Evolutionary conservation across 2,797 vertebrate species (phyloP), one percentile per base, ranked within the genome.

Genomic region (Fundulus diaphanus): DNA sequence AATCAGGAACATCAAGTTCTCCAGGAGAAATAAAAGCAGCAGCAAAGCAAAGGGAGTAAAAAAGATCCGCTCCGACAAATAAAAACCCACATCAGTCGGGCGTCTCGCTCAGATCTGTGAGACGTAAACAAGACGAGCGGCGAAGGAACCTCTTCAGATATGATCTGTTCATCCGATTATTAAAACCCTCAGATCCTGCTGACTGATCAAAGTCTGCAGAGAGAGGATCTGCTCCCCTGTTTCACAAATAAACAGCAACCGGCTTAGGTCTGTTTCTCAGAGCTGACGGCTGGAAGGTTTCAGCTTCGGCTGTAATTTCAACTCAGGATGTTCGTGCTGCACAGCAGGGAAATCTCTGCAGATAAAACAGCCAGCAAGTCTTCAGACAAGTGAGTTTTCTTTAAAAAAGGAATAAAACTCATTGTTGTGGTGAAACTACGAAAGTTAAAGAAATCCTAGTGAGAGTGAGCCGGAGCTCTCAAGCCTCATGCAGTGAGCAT

Each of bases 31-130:
- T 59, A 65, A 40, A 52, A 72, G 72, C 70, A 56, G 35, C 57
- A 63, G n/a, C 15, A 40, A 1, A 22, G 51, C 52, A 54, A 13
- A 54, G 54, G 54, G 54, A 56, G 56, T 5, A 59, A 31, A 46
- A 31, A 59, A 31, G 29, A 35, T 61, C 51, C 11, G 51, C 51
- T n/a, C 8, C 51, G 7, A 8, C 70, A 72, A 31, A 76, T 66
- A 67, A n/a, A 66, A 65, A 76, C 22, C 86, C 82, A 82, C 82
- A 88, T 84, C 75, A 80, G 79, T 46, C 7, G 11, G 27, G 35
- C 35, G 68, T 61, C 48, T 67, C 7, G 8, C 29, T 76, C 52
- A 18, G 54, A 24, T 35, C 68, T 29, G n/a, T 0, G 70, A 87
- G 81, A 87, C 76, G 6, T 73, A 71, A 82, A 83, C 86, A 85